Percentiles rank a stretch among this genome's conserved stretches.
Evolutionary conservation across 2,797 vertebrate genomes (phyloP).

Genomic region (Chloroceryle amazona): DNA sequence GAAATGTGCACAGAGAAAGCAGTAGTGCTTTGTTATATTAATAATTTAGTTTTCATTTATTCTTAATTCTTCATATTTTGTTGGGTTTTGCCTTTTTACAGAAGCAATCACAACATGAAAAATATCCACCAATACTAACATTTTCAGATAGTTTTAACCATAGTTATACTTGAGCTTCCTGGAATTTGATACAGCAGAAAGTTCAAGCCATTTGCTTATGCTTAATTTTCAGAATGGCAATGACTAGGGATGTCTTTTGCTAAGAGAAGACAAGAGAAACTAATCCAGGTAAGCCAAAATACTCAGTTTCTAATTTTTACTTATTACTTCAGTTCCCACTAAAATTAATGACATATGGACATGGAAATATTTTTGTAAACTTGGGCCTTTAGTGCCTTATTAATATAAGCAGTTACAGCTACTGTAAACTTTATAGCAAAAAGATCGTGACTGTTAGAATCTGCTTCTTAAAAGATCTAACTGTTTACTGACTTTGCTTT

Average conservation of each 20-base stretch:
- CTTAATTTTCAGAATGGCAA: neutral
- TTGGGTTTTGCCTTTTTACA: neutral
- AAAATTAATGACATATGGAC: neutral
- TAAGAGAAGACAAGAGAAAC: neutral
- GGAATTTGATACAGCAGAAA: neutral
- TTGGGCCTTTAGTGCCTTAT: neutral
- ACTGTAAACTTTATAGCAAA: neutral
- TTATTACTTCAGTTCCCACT: neutral
- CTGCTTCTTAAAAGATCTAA: neutral
- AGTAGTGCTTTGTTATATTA: conserved; percentile 59
- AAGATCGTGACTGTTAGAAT: neutral
- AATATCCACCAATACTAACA: neutral
- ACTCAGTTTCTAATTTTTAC: neutral
- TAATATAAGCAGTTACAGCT: neutral
- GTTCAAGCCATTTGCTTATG: neutral
- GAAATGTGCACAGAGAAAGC: conserved; percentile 44
- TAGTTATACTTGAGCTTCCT: neutral
- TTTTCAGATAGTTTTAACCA: neutral
- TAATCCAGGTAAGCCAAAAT: neutral
- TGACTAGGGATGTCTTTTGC: neutral
- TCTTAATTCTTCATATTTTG: conserved; percentile 63
- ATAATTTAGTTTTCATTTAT: conserved; percentile 69
- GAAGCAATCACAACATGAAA: conserved; percentile 17
- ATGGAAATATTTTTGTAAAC: neutral
- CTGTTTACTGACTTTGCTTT: neutral